phyloP scores from a whole-genome alignment of 2,888 invertebrate species.

The Zygothrica quintamaculata region DNA sequence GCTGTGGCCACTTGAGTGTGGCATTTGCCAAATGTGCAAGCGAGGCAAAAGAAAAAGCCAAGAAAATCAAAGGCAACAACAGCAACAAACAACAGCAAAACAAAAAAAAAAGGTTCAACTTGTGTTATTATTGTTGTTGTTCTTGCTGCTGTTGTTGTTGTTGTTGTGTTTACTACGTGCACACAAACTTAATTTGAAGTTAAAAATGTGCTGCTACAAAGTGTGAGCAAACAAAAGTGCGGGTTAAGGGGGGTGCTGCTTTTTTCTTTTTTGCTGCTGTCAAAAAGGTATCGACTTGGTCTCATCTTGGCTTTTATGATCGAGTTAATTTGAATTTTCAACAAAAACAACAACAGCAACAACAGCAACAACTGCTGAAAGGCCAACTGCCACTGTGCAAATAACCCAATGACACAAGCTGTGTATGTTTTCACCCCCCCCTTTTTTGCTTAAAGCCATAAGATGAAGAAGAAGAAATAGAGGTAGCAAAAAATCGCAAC shows the following conservation, averaged over 20 bases:
- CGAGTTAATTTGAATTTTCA: constrained; percentile 74
- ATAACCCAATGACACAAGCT: constrained; percentile 20
- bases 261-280: no score
- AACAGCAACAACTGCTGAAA: constrained; percentile 20
- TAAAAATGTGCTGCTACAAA: constrained; percentile 71
- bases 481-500: no score
- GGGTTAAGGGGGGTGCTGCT: constrained; percentile 4
- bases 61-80: constrained; percentile 59
- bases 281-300: constrained; percentile 60
- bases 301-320: constrained; percentile 75
- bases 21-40: constrained; percentile 72
- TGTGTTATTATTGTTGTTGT: constrained; percentile 2
- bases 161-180: constrained; percentile 76
- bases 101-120: constrained; percentile 55
- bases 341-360: constrained; percentile 19
- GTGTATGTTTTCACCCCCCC: no score
- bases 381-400: constrained; percentile 11
- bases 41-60: constrained; percentile 58
- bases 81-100: no score
- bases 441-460: no score
- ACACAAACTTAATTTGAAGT: constrained; percentile 79
- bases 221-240: constrained; percentile 61
- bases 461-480: no score
- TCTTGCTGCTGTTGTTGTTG: constrained; percentile 37
- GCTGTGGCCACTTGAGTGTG: constrained; percentile 55